Percentiles rank a stretch among this genome's conserved stretches.
Evolutionary conservation across 92 coral and sea anemone species (phyloP).

Genomic region (Zoanthus sansibaricus): DNA sequence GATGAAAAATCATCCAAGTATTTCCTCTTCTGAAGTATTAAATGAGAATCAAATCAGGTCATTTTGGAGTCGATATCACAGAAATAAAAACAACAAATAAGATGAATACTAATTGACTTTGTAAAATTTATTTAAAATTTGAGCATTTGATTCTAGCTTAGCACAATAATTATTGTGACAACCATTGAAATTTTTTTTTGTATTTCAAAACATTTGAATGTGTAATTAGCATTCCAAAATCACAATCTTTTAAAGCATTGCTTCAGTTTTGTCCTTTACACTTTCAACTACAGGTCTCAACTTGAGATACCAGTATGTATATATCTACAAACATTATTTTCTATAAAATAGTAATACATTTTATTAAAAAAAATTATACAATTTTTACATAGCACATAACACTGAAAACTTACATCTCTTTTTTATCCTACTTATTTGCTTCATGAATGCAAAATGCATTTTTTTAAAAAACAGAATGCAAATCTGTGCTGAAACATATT

Average conservation of each 20-base stretch:
- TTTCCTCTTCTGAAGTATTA: neutral
- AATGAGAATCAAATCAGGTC: constrained; percentile 1
- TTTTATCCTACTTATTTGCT: neutral
- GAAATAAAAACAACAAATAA: constrained; percentile 8
- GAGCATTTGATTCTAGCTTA: too few relatives aligned
- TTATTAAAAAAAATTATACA: neutral
- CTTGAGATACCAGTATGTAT: neutral
- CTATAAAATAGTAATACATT: neutral
- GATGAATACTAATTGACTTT: neutral
- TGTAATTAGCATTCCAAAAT: too few relatives aligned
- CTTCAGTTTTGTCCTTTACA: too few relatives aligned
- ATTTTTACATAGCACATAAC: neutral
- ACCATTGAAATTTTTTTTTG: too few relatives aligned
- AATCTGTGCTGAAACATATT: neutral
- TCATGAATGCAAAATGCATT: neutral
- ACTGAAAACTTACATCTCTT: neutral
- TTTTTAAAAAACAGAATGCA: neutral
- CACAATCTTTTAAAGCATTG: too few relatives aligned
- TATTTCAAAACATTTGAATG: too few relatives aligned
- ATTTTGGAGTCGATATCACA: constrained; percentile 16
- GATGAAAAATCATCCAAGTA: neutral
- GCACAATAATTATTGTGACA: too few relatives aligned
- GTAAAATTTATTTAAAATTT: too few relatives aligned
- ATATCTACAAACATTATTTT: neutral
- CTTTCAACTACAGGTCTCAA: too few relatives aligned